phyloP scores from a whole-genome alignment of 2,113 vertebrate genomes.

The Sphaerodactylus townsendi region DNA sequence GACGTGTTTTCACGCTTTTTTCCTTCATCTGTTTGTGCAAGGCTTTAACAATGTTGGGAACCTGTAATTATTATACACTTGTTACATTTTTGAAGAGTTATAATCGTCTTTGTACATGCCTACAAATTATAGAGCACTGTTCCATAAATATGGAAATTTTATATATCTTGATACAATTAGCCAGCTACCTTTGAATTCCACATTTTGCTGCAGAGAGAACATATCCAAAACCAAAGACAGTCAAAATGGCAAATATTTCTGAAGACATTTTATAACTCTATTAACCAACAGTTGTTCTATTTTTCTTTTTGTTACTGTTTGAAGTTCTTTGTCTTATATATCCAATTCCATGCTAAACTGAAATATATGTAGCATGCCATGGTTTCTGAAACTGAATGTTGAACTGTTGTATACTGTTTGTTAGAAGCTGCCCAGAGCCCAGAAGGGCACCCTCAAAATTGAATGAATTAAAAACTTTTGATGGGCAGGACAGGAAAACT shows the following conservation, averaged over 20 bases:
- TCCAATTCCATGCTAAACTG: too few species aligned
- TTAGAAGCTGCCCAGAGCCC: too few species aligned
- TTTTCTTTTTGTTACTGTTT: too few species aligned
- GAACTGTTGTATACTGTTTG: too few species aligned
- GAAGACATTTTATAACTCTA: background rate
- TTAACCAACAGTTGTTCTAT: background rate
- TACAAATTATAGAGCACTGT: slow-evolving; percentile 16
- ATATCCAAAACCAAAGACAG: too few species aligned
- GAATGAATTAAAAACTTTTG: background rate
- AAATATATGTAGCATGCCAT: too few species aligned
- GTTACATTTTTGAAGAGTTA: slow-evolving; percentile 49
- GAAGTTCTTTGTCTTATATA: too few species aligned
- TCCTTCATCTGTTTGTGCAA: slow-evolving; percentile 99
- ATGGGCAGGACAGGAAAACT: background rate
- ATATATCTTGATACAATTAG: background rate
- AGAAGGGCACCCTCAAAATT: too few species aligned
- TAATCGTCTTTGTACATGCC: slow-evolving; percentile 32
- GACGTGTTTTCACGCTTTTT: slow-evolving; percentile 97
- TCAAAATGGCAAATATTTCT: background rate
- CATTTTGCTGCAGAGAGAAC: background rate
- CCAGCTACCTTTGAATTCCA: background rate
- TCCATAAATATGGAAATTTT: background rate
- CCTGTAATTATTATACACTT: slow-evolving; percentile 77
- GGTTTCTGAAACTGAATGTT: too few species aligned
- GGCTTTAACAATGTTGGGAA: slow-evolving; percentile 97